Base-by-base conservation (phyloP, 2,797 vertebrate species). In the Acipenser transmontanus region DNA sequence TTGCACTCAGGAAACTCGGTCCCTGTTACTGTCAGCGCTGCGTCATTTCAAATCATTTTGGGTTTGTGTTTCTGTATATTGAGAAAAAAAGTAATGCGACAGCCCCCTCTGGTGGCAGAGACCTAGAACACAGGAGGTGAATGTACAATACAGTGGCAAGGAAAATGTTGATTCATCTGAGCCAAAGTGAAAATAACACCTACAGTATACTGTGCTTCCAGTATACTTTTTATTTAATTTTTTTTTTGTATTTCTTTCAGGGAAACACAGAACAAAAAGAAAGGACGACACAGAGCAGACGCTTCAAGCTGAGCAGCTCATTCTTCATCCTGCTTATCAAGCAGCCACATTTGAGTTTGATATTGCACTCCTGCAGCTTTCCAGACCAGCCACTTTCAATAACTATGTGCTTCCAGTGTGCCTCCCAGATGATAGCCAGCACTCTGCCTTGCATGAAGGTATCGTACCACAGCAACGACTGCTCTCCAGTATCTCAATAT, bases 371-470 rank as follows among this genome's bases (percentile, higher is more conserved):
- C 61, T 87, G 64, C 78, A 82, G 20, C 73, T 87, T 6, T 61
- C 52, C 0, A 11, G 69, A 4, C 69, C 71, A 57, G 79, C 77
- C 0, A 14, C 47, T 7, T 68, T 87, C 68, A 84, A 77, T 1
- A 47, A 81, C 51, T 82, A 77, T 0, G 82, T 87, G 67, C 81
- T 83, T 78, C 85, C 85, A 1, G 52, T 86, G 62, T 87, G 85
- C 62, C 71, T 87, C 14, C 84, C 84, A 0, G 72, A 82, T n/a
- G 51, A 63, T 1, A 62, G 73, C 6, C 6, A 20, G 0, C 47
- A 49, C 17, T 49, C 61, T 49, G 48, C 50, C 10, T 20, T 68
- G 50, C 34, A 49, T 1, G 57, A 74, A 82, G 82, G 85, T 86
- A 74, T 6, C 10, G 52, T 54, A 54, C 7, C 52, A 54, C 8